A percentile compares a stretch with the other conserved stretches of the same genome.
Evolutionary conservation across 1,140 invertebrate species (phyloP).

Genomic region (Lepidostoma basale): DNA sequence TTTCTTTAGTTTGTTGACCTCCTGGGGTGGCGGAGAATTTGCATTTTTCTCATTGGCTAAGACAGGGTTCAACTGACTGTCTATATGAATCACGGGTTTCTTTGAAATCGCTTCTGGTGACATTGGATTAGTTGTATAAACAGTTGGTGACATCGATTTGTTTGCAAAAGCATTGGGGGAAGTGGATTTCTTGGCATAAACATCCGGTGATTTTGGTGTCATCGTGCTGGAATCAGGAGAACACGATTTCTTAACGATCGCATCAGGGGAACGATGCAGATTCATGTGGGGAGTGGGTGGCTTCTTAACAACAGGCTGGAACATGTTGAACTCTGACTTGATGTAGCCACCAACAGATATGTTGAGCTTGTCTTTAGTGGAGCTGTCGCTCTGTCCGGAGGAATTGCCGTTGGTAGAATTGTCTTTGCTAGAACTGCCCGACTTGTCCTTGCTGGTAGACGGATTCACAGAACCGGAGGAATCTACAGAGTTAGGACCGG

Average conservation of each 20-base stretch:
- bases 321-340: slow-evolving; percentile 45
- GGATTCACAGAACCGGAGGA: slow-evolving; percentile 49
- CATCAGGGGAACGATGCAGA: slow-evolving; percentile 9
- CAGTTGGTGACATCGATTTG: too few species aligned
- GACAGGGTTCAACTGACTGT: slow-evolving; percentile 36
- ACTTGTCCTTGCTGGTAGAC: slow-evolving; percentile 48
- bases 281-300: slow-evolving; percentile 8
- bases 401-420: slow-evolving; percentile 56
- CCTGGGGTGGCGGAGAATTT: slow-evolving; percentile 49
- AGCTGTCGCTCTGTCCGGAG: slow-evolving; percentile 53
- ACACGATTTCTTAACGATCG: slow-evolving; percentile 29
- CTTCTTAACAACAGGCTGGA: slow-evolving; percentile 35
- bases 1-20: slow-evolving; percentile 59
- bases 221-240: too few species aligned
- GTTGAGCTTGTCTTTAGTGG: slow-evolving; percentile 32
- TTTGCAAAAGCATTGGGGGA: too few species aligned
- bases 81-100: slow-evolving; percentile 40
- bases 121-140: too few species aligned
- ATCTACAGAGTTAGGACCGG: slow-evolving; percentile 41
- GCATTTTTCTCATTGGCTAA: slow-evolving; percentile 35
- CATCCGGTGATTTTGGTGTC: too few species aligned
- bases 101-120: too few species aligned
- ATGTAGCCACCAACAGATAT: slow-evolving; percentile 39
- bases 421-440: slow-evolving; percentile 53
- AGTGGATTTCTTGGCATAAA: too few species aligned